A percentile compares a stretch with the other conserved stretches of the same genome.
phyloP scores from a whole-genome alignment of 2,797 vertebrate species.

The Dryobates pubescens region DNA sequence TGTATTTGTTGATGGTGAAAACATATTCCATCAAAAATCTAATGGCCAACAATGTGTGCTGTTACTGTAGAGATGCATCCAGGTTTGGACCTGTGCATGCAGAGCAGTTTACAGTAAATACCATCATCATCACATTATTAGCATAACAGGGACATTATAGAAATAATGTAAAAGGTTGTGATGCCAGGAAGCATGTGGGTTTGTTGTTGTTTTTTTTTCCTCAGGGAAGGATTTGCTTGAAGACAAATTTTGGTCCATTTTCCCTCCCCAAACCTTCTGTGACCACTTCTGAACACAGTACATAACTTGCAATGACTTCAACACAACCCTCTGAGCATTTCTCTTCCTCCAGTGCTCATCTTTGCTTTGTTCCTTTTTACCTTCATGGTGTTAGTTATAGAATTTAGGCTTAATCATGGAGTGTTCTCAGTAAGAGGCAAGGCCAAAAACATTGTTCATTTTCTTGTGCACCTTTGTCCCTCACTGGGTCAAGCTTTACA shows the following conservation, averaged over 20 bases:
- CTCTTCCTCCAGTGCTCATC: background rate
- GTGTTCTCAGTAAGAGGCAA: background rate
- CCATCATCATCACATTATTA: background rate
- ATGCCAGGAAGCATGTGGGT: background rate
- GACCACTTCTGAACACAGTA: background rate
- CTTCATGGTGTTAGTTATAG: background rate
- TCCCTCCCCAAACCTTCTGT: background rate
- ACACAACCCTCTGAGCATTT: rapidly evolving
- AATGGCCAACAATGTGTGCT: background rate
- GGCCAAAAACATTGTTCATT: background rate
- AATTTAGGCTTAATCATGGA: background rate
- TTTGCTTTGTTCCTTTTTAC: background rate
- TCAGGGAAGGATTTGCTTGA: background rate
- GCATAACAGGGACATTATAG: background rate
- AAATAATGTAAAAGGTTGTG: background rate
- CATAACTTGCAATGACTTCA: background rate
- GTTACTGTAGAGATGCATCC: background rate
- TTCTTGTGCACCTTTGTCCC: background rate
- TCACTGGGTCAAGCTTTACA: background rate
- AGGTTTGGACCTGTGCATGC: background rate
- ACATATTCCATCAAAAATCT: background rate
- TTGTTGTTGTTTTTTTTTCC: background rate
- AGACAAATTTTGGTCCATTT: background rate
- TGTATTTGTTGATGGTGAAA: background rate
- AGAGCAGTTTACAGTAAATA: background rate